Conservation (phyloP, 2,888 invertebrate species). For the Drosophila yooni region DNA sequence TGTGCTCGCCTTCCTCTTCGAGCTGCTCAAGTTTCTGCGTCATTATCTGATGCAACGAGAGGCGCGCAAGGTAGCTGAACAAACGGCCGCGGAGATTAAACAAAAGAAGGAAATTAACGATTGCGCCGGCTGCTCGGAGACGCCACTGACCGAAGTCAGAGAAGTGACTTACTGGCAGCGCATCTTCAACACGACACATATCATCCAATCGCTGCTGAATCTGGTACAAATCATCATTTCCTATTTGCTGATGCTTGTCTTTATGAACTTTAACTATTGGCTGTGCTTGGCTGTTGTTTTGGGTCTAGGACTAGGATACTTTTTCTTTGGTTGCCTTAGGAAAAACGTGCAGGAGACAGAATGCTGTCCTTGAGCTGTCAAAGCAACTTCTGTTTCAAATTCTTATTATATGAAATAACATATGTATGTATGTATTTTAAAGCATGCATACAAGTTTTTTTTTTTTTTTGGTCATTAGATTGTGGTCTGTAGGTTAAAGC, state of each 20-base stretch:
- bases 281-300: slow-evolving; percentile 82
- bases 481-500: slow-evolving; percentile 9
- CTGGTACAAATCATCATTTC: slow-evolving; percentile 82
- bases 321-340: slow-evolving; percentile 83
- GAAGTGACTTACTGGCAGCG: slow-evolving; percentile 65
- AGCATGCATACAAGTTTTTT: slow-evolving; percentile 6
- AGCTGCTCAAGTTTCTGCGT: slow-evolving; percentile 95
- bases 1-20: slow-evolving; percentile 95
- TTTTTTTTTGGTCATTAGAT: slow-evolving; percentile 10
- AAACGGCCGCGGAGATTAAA: slow-evolving; percentile 61
- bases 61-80: slow-evolving; percentile 63
- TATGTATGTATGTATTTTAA: slow-evolving; percentile 9
- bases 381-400: neutral
- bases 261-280: slow-evolving; percentile 85
- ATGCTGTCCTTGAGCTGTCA: slow-evolving; percentile 76
- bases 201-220: slow-evolving; percentile 81
- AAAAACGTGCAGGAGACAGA: slow-evolving; percentile 78
- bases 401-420: slow-evolving; percentile 1
- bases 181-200: slow-evolving; percentile 74
- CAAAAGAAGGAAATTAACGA: slow-evolving; percentile 49
- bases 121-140: slow-evolving; percentile 63
- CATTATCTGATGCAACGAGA: slow-evolving; percentile 82
- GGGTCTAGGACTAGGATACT: slow-evolving; percentile 83
- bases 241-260: slow-evolving; percentile 84
- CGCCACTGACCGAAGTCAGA: slow-evolving; percentile 62